phyloP scores from a whole-genome alignment of 2,888 invertebrate species.

The Furcula furcula region DNA sequence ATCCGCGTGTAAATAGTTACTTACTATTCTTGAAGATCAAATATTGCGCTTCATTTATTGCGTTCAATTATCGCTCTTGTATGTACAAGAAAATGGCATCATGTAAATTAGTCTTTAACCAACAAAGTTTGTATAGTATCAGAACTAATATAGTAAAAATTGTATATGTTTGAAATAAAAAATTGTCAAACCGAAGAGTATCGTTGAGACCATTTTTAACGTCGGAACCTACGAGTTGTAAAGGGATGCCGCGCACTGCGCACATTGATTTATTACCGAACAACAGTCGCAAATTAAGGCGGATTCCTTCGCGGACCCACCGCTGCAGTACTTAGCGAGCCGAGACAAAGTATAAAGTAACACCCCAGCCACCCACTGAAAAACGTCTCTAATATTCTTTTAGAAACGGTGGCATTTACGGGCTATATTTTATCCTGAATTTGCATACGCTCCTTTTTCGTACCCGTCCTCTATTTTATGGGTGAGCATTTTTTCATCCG shows the following conservation, averaged over 20 bases:
- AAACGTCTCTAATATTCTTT: conserved; percentile 83
- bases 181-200: too few species aligned
- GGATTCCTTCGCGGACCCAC: conserved; percentile 69
- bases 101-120: too few species aligned
- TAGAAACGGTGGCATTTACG: conserved; percentile 83
- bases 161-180: too few species aligned
- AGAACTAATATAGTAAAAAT: too few species aligned
- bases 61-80: too few species aligned
- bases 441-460: conserved; percentile 83
- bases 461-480: conserved; percentile 82
- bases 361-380: conserved; percentile 80
- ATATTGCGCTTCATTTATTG: too few species aligned
- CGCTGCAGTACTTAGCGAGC: conserved; percentile 76
- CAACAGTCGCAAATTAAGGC: conserved; percentile 78
- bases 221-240: too few species aligned
- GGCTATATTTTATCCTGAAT: conserved; percentile 83
- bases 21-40: too few species aligned
- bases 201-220: too few species aligned
- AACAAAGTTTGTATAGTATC: too few species aligned
- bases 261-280: conserved; percentile 70
- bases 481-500: conserved; percentile 81
- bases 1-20: too few species aligned
- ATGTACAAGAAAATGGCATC: too few species aligned
- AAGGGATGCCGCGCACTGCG: conserved; percentile 22
- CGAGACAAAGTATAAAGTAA: conserved; percentile 80